Evolutionary conservation across 2,797 vertebrate species (phyloP), one percentile per base, ranked within the genome.

Genomic region (Sarcophilus harrisii): DNA sequence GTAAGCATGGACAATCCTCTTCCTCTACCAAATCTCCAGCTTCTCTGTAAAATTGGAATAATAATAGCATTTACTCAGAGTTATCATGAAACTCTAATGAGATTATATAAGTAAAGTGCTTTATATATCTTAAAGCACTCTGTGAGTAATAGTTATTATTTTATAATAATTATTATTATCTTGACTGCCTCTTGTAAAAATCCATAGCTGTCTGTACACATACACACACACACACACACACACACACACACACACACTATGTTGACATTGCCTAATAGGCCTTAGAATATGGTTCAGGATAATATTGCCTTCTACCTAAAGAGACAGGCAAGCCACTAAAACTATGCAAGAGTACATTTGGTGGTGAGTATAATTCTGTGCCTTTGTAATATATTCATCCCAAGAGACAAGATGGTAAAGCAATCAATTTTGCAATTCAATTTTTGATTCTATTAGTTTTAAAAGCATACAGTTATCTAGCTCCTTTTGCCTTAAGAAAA

Each of bases 401-500:
- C 95, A 30, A 62, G 94, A 95, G 96, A 29, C 90, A 38, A 92
- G 45, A 5, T 92, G 62, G 81, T 59, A 95, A 94, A 93, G 81
- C 90, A 93, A 93, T 95, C 95, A 91, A 92, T 96, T 94, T 89
- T 92, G 29, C 73, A 90, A 49, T 94, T 92, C 57, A 93, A 28
- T 11, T 13, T 73, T 87, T 90, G 57, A 59, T 57, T 30, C 45
- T 57, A 93, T 90, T 81, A 93, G 90, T 95, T 91, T 95, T 45
- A 90, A 96, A 16, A 92, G 49, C 96, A 94, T 81, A 90, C 92
- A 93, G 54, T 92, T 49, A 54, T 92, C 29, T 58, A 5, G 92
- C 49, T 94, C 73, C 94, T 90, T 57, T 95, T 57, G 95, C 87
- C 38, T 81, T 97, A 96, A 90, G 60, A 92, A 94, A 96, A 95